Evolutionary conservation across 2,797 vertebrate genomes (phyloP).

Genomic region (Oophaga sylvatica): DNA sequence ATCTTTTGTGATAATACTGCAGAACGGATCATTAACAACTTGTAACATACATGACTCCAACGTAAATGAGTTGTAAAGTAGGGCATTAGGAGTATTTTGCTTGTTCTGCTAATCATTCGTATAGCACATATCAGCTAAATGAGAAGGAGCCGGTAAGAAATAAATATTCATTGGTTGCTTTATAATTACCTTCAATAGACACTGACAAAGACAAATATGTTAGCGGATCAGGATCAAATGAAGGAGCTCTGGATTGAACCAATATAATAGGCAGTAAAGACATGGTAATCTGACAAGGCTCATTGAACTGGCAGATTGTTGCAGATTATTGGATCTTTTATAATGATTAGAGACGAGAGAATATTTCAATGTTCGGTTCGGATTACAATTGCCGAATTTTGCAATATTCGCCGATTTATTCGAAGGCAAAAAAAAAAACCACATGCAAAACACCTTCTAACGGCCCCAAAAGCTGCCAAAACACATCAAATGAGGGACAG

Average conservation of each 20-base stretch:
- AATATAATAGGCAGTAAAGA: background rate
- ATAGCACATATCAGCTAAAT: constrained; percentile 44
- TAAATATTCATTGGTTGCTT: constrained; percentile 44
- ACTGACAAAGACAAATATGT: constrained; percentile 15
- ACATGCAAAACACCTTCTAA: too few relatives aligned
- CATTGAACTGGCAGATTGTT: background rate
- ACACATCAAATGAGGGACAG: too few relatives aligned
- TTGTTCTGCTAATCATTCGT: constrained; percentile 37
- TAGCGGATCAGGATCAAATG: background rate
- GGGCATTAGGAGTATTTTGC: constrained; percentile 33
- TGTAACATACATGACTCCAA: constrained; percentile 48
- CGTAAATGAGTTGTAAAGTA: constrained; percentile 35
- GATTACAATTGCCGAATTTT: too few relatives aligned
- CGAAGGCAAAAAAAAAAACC: too few relatives aligned
- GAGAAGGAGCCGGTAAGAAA: background rate
- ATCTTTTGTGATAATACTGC: background rate
- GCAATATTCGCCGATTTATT: too few relatives aligned
- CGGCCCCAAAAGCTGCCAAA: too few relatives aligned
- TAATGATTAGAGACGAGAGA: background rate
- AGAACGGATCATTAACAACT: constrained; percentile 25
- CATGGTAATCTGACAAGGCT: background rate
- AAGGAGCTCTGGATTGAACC: background rate
- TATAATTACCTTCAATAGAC: background rate
- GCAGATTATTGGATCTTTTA: background rate
- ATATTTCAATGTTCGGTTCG: too few relatives aligned